Percentiles rank a stretch among this genome's conserved stretches.
These are phyloP conservation scores for Drosophila chauvacae DNA, from an alignment of 1,140 invertebrate species.

Conservation along the genomic window DNA sequence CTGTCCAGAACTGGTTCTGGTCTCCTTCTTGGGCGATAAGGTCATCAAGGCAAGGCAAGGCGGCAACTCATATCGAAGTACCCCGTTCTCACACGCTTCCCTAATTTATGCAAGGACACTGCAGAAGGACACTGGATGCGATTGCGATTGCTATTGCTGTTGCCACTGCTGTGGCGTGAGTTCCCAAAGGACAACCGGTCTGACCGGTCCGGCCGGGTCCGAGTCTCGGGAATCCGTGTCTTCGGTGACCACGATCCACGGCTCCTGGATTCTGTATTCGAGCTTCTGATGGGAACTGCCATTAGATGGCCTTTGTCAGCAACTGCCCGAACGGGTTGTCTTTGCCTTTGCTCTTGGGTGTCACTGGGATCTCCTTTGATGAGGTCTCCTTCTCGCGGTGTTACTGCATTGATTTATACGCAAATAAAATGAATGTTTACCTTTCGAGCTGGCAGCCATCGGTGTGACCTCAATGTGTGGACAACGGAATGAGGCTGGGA, in stretches of 20 bases:
- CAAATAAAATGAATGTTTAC: constrained; percentile 63
- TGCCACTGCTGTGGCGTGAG: constrained; percentile 57
- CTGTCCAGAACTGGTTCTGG: constrained; percentile 80
- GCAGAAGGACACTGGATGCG: constrained; percentile 78
- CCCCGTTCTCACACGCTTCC: constrained; percentile 68
- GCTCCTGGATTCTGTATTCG: neutral
- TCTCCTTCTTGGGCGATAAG: constrained; percentile 62
- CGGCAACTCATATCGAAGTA: constrained; percentile 18
- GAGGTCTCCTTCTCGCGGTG: constrained; percentile 24
- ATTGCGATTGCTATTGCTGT: constrained; percentile 33
- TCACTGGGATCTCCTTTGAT: constrained; percentile 29
- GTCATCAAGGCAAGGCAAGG: constrained; percentile 54
- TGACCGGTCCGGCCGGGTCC: constrained; percentile 78
- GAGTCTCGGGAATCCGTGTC: constrained; percentile 48
- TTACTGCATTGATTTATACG: constrained; percentile 67
- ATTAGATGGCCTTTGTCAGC: constrained; percentile 74
- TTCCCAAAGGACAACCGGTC: constrained; percentile 71
- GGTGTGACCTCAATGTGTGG: constrained; percentile 41
- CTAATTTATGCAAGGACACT: constrained; percentile 84
- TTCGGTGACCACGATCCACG: constrained; percentile 66
- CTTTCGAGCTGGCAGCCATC: constrained; percentile 15
- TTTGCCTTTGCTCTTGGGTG: constrained; percentile 17
- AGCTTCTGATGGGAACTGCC: constrained; percentile 68
- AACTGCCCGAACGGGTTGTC: constrained; percentile 68
- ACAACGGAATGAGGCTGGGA: neutral